Conservation (phyloP, 2,113 vertebrate species). For the Sporophila hypoxantha region DNA sequence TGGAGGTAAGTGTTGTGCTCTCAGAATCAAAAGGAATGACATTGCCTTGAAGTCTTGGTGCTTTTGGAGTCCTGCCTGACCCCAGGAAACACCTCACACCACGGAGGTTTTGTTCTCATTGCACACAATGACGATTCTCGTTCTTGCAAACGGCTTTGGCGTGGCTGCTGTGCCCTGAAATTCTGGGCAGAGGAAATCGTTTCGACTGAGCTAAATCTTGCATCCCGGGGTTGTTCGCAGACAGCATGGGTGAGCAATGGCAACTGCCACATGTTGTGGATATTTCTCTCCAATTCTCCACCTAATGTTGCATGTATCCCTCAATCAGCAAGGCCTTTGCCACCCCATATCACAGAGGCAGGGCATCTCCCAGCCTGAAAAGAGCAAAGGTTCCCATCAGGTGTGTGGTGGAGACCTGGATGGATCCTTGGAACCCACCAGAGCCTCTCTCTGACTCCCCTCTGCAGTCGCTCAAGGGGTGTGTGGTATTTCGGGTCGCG, state of each 20-base stretch:
- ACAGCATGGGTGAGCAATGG: too few species aligned
- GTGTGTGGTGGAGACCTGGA: not conserved
- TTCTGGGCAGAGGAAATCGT: not conserved
- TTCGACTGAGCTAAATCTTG: not conserved
- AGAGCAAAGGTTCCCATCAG: not conserved
- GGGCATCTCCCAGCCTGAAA: not conserved
- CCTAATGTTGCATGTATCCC: too few species aligned
- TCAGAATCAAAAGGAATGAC: not conserved
- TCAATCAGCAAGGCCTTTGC: not conserved
- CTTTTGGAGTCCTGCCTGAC: not conserved
- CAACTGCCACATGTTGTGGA: not conserved
- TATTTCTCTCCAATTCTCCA: not conserved
- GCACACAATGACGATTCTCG: too few species aligned
- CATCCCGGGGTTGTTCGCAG: fast-evolving
- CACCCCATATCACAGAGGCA: not conserved
- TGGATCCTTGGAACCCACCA: not conserved
- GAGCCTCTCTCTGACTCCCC: not conserved
- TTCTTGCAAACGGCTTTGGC: too few species aligned
- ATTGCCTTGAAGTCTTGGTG: not conserved
- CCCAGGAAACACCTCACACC: not conserved
- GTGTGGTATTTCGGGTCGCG: too few species aligned
- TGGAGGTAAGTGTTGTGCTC: too few species aligned
- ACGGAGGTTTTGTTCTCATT: too few species aligned
- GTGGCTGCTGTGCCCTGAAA: too few species aligned
- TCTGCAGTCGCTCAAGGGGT: not conserved